Conservation (phyloP, 2,797 vertebrate species). For the Perodicticus potto region DNA sequence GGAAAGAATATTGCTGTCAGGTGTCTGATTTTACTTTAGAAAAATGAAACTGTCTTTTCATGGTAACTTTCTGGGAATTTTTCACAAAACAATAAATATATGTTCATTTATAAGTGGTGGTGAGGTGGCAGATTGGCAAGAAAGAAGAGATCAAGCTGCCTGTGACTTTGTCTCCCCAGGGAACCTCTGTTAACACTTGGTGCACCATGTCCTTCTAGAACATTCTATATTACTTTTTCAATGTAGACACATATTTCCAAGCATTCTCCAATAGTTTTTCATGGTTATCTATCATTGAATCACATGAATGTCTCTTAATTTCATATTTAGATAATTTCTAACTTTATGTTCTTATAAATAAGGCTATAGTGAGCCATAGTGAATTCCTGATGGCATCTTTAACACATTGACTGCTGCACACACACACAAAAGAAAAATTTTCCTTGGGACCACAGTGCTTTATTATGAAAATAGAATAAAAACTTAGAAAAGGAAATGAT, state of each 20-base stretch:
- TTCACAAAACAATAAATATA: not conserved
- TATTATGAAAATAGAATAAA: too few relatives aligned
- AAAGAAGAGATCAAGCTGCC: not conserved
- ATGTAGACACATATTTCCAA: not conserved
- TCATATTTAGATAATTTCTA: not conserved
- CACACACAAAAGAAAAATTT: too few relatives aligned
- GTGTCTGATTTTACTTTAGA: not conserved
- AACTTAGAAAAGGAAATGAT: too few relatives aligned
- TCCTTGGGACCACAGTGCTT: too few relatives aligned
- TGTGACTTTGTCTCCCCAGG: not conserved
- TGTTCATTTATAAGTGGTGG: not conserved
- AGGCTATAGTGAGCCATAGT: not conserved
- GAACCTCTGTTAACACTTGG: not conserved
- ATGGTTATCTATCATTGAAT: not conserved
- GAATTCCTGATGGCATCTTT: not conserved
- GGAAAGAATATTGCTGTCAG: not conserved
- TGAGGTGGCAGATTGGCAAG: not conserved
- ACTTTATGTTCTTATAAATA: slow-evolving; percentile 31
- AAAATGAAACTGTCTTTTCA: not conserved
- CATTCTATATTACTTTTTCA: not conserved
- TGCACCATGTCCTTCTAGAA: not conserved
- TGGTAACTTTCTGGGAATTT: not conserved
- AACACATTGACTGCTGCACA: too few relatives aligned
- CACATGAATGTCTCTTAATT: not conserved
- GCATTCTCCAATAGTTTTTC: slow-evolving; percentile 27